Evolutionary conservation across 2,113 vertebrate species (phyloP), one percentile per base, ranked within the genome.

Genomic region (Dromas ardeola): DNA sequence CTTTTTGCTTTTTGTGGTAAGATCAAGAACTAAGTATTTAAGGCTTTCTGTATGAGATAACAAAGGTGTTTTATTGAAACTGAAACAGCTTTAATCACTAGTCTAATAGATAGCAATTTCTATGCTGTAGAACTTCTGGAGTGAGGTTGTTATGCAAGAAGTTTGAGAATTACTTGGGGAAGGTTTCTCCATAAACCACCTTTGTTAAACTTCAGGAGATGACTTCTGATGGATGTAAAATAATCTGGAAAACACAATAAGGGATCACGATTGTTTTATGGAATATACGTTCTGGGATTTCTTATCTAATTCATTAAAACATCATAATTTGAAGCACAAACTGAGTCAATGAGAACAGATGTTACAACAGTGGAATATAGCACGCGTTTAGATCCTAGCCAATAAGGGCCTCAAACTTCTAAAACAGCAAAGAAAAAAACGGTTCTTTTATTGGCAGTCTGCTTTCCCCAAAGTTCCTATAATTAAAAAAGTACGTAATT

Each of bases 391-490:
- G 69, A 59, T 92, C 20, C 18, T 65, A 74, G 32, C 42, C 36
- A 40, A 1, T 47, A n/a, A 79, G 14, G 17, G 27, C 49, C 32
- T 93, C 36, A 49, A 42, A n/a, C 53, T 90, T 86, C 58, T 90
- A 50, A 85, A 94, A 91, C 26, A 55, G 77, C 81, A 79, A 91
- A 82, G 86, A 81, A 93, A 81, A 81, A 89, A 92, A 74, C 65
- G 47, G 58, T 79, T 62, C 14, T 87, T 52, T 69, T 76, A 59
- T 49, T 91, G 89, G 58, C 47, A 42, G 18, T 70, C 22, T 88
- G 16, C 78, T 95, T 94, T 91, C 45, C 38, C 49, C 25, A 26
- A 58, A 84, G 45, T 34, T 87, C 63, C 62, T 36, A 3, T 76
- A 65, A 43, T 53, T 66, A 23, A 69, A 72, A 42, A 71, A 87